Conservation (phyloP, 2,113 vertebrate species). For the Ranitomeya imitator region DNA sequence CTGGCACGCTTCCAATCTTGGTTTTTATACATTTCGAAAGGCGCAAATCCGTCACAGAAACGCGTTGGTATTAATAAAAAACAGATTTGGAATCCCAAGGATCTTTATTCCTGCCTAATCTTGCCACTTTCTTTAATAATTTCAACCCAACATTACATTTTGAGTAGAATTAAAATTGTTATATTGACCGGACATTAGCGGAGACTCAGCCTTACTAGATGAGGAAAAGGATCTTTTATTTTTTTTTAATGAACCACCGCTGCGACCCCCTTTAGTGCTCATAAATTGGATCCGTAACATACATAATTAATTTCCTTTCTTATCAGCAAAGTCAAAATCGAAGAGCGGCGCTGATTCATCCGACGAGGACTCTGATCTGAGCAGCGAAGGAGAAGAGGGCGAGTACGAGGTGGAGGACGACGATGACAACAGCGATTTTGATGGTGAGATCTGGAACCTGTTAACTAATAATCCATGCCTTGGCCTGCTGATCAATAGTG, state of each 20-base stretch:
- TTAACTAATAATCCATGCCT: background rate
- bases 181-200: no score
- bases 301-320: background rate
- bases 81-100: no score
- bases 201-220: background rate
- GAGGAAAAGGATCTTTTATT: no score
- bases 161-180: no score
- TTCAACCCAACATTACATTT: no score
- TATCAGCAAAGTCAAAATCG: slow-evolving; percentile 60
- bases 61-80: no score
- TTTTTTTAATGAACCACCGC: no score
- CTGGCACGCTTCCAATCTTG: no score
- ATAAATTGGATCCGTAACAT: background rate
- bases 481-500: background rate
- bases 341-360: background rate
- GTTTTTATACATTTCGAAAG: no score
- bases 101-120: no score
- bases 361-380: slow-evolving; percentile 52
- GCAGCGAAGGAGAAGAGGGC: slow-evolving; percentile 59
- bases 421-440: slow-evolving; percentile 55
- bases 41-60: no score
- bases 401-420: slow-evolving; percentile 64
- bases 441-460: slow-evolving; percentile 64
- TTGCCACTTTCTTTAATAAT: no score
- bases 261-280: background rate